Evolutionary conservation across 2,888 invertebrate species (phyloP).

Genomic region (Uropetala carovei): DNA sequence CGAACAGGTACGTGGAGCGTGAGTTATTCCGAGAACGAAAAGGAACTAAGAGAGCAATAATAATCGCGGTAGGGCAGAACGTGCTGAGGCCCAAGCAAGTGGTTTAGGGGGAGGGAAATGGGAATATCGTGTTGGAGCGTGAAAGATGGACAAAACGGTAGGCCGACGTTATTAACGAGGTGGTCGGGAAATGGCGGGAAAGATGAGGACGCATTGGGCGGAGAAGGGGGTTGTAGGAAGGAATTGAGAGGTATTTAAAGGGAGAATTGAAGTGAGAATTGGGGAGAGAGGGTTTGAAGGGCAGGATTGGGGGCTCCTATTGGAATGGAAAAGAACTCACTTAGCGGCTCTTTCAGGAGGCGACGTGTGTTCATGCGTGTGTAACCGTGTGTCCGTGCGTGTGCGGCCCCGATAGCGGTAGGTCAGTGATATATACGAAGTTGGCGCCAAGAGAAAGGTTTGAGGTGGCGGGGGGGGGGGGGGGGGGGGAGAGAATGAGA

Average conservation of each 20-base stretch:
- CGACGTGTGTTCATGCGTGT: background rate
- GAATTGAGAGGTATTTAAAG: background rate
- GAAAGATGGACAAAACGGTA: background rate
- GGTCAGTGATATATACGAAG: slow-evolving; percentile 62
- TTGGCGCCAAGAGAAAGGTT: slow-evolving; percentile 58
- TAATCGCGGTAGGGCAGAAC: background rate
- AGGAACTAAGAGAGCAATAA: background rate
- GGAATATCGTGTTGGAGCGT: background rate
- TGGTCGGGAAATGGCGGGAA: too few species aligned
- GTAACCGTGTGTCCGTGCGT: background rate
- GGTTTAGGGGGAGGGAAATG: background rate
- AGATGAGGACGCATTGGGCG: too few species aligned
- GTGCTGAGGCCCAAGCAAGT: background rate
- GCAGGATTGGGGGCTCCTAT: background rate
- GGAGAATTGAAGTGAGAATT: background rate
- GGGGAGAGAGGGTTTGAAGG: background rate
- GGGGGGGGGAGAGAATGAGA: too few species aligned
- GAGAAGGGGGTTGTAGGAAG: background rate
- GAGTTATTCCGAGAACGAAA: background rate
- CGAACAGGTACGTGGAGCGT: background rate
- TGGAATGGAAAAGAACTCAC: too few species aligned
- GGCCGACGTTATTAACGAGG: too few species aligned
- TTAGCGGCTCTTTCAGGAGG: too few species aligned
- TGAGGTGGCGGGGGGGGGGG: background rate
- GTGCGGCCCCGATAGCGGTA: slow-evolving; percentile 47